Percentiles rank a stretch among this genome's conserved stretches.
Evolutionary conservation across 2,888 invertebrate species (phyloP).

Genomic region (Phengaris arion): DNA sequence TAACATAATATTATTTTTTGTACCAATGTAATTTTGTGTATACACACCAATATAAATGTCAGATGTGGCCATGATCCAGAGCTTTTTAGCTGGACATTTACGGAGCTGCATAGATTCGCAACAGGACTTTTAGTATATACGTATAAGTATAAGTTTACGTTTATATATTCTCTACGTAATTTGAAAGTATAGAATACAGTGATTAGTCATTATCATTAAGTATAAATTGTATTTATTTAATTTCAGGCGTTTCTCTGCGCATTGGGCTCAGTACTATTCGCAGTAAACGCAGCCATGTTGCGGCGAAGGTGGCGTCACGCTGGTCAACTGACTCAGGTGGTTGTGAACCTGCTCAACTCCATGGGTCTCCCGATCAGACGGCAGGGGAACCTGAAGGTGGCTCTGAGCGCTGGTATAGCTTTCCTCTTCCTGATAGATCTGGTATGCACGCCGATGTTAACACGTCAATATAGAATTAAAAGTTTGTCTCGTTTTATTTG

Average conservation of each 20-base stretch:
- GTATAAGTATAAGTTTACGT: no score
- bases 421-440: constrained; percentile 44
- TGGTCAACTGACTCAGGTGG: constrained; percentile 50
- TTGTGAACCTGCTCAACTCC: constrained; percentile 54
- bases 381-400: constrained; percentile 51
- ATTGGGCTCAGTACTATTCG: constrained; percentile 49
- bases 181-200: background rate
- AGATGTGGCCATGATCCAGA: no score
- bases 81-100: no score
- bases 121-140: no score
- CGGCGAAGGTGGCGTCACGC: constrained; percentile 53
- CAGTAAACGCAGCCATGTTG: constrained; percentile 52
- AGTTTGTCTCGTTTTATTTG: background rate
- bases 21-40: no score
- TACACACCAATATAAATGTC: no score
- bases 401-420: constrained; percentile 46
- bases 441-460: constrained; percentile 32
- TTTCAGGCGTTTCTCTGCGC: constrained; percentile 53
- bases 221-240: constrained; percentile 5
- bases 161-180: no score
- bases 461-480: constrained; percentile 21
- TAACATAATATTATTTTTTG: background rate
- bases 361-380: constrained; percentile 53
- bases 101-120: no score
- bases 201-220: background rate